Base-by-base conservation (phyloP, 2,888 invertebrate genomes). In the Pristionchus mayeri region DNA sequence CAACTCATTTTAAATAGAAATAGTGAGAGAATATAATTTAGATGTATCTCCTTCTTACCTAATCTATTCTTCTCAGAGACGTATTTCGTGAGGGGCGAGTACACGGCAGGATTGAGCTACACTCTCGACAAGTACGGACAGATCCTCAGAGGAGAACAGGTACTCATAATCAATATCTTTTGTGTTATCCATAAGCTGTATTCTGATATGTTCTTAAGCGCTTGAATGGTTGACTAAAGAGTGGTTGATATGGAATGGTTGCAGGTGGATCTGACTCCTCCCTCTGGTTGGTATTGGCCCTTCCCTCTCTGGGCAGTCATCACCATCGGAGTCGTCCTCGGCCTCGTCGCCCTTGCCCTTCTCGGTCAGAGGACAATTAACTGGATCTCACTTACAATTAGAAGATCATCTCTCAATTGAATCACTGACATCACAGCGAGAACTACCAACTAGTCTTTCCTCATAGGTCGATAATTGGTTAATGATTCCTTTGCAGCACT, bases 231-330 rank as follows among this genome's bases (percentile, higher is more conserved):
- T 57, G 57, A 57, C 21, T 57, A 24, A 57, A 7, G 7, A 24
- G 21, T 6, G 6, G 4, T 57, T 57, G n/a, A n/a, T n/a, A n/a
- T n/a, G n/a, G n/a, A n/a, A n/a, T n/a, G n/a, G n/a, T 57, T 63
- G 0, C 75, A 84, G 84, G 71, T 75, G 3, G 84, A 84, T 37
- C 84, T 84, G 2, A 71, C 52, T 40, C 84, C 84, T 52, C 84
- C 84, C 1, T 13, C 24, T 24, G 84, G 84, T 4, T 84, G 75
- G 71, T 48, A 50, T 7, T 84, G 84, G 84, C 84, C 84, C 13
- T 50, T 84, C 54, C 84, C 84, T 21, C 54, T 84, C 7, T 84
- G 84, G 84, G 84, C 75, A 4, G 84, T 84, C 11, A 84, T 84
- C 37, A 21, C 48, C n/a, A 52, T 84, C 54, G 71, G 50, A 3